Evolutionary conservation across 1,140 invertebrate genomes (phyloP).

Genomic region (Myzus persicae): DNA sequence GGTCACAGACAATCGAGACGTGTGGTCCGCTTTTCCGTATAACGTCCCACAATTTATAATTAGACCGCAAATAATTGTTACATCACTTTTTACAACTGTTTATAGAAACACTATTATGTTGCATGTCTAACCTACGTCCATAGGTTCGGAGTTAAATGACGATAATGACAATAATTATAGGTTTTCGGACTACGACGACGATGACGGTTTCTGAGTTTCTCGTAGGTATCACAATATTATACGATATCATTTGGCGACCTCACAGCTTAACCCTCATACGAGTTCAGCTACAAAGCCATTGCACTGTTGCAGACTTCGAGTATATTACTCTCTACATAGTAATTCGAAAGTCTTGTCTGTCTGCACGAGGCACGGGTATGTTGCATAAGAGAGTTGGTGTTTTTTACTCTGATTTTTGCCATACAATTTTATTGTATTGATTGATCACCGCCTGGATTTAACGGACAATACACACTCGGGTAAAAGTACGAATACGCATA

Average conservation of each 20-base stretch:
- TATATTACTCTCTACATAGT: neutral
- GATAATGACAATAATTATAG: neutral
- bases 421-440: neutral
- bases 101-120: neutral
- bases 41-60: neutral
- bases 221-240: neutral
- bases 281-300: neutral
- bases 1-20: neutral
- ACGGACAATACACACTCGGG: neutral
- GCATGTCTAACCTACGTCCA: neutral
- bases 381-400: neutral
- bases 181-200: slow-evolving; percentile 4
- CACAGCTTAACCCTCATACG: neutral
- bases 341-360: slow-evolving; percentile 18
- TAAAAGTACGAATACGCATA: neutral
- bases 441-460: neutral
- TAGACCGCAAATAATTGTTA: neutral
- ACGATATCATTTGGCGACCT: neutral
- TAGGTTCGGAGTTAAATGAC: neutral
- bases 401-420: slow-evolving; percentile 25
- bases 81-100: neutral
- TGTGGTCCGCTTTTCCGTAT: neutral
- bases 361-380: neutral
- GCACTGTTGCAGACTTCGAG: neutral
- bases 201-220: neutral